Conservation (phyloP, 2,888 invertebrate species). For the Hoplodrina ambigua region DNA sequence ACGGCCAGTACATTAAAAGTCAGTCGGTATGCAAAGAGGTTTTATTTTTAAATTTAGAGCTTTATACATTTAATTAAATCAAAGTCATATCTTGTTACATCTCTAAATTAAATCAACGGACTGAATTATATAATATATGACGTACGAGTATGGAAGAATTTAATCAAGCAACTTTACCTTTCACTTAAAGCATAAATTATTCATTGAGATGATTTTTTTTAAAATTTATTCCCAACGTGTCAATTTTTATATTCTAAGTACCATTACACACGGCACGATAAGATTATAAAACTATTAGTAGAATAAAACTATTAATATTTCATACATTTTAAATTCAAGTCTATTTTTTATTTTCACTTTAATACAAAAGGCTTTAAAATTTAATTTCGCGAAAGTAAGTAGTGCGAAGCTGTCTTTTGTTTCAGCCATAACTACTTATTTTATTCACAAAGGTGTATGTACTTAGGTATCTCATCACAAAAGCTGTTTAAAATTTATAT, state of each 20-base stretch:
- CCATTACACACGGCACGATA: not conserved
- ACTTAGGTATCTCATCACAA: not conserved
- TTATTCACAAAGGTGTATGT: not conserved
- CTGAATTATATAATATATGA: not conserved
- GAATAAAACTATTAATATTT: not conserved
- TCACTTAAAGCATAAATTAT: not conserved
- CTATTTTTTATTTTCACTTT: not conserved
- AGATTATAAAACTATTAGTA: not conserved
- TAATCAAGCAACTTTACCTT: conserved; percentile 33
- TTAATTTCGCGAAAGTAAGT: conserved; percentile 16
- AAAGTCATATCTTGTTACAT: not conserved
- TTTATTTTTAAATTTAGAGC: not conserved
- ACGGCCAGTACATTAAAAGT: no score
- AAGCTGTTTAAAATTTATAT: not conserved
- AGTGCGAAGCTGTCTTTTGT: conserved; percentile 1
- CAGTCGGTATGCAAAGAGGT: no score
- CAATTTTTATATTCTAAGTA: not conserved
- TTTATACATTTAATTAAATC: not conserved
- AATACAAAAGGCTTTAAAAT: conserved; percentile 4
- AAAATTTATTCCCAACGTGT: not conserved
- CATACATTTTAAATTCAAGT: not conserved
- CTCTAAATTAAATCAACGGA: conserved; percentile 26
- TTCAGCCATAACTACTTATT: not conserved
- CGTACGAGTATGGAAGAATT: conserved; percentile 8
- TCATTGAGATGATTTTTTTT: not conserved